phyloP scores from a whole-genome alignment of 35 echinoderm and acorn worm species.

The Strongylocentrotus purpuratus region DNA sequence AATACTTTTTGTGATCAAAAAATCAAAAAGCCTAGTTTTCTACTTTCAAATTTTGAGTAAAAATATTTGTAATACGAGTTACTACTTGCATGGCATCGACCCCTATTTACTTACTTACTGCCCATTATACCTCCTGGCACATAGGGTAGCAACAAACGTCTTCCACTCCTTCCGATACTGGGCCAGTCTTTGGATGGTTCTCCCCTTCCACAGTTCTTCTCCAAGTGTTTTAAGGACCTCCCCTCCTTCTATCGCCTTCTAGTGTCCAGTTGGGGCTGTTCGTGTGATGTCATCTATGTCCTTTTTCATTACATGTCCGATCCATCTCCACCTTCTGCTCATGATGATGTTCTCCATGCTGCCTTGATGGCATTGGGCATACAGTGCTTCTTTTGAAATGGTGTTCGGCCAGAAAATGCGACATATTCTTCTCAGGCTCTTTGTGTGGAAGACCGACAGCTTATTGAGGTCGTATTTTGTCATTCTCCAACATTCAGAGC shows the following conservation, averaged over 20 bases:
- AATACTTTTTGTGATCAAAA: no score
- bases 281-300: constrained; percentile 10
- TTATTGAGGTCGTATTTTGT: constrained; percentile 25
- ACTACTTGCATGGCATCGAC: no score
- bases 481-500: constrained; percentile 47
- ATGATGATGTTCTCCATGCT: not conserved
- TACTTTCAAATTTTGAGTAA: no score
- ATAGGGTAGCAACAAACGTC: constrained; percentile 33
- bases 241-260: constrained; percentile 31
- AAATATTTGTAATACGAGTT: no score
- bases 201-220: not conserved
- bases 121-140: constrained; percentile 6
- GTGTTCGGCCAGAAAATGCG: constrained; percentile 41
- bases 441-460: constrained; percentile 34
- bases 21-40: no score
- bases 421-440: constrained; percentile 7
- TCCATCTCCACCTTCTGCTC: constrained; percentile 25
- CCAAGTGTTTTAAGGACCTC: not conserved
- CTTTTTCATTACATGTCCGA: constrained; percentile 11
- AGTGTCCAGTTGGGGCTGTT: constrained; percentile 41
- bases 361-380: not conserved
- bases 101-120: constrained; percentile 24
- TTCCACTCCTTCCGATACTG: not conserved
- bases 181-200: not conserved
- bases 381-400: constrained; percentile 21